Evolutionary conservation across 2,888 invertebrate species (phyloP).

Genomic region (Lathronympha strigana): DNA sequence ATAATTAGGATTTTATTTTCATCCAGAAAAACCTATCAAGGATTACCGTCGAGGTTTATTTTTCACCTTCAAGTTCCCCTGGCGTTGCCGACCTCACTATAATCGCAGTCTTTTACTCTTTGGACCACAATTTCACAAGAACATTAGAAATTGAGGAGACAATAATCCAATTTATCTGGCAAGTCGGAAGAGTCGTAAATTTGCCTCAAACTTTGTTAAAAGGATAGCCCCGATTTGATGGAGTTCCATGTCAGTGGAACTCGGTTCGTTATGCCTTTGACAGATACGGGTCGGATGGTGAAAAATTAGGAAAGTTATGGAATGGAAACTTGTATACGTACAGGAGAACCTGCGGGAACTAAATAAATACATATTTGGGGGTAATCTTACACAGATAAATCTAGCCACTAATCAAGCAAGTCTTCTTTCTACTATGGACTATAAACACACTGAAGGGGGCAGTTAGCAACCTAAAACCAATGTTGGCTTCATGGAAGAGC

Average conservation of each 20-base stretch:
- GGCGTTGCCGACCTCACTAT: background rate
- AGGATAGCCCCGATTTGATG: constrained; percentile 45
- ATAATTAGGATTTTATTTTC: no score
- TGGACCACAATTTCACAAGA: constrained; percentile 46
- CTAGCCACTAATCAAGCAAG: no score
- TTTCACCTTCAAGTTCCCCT: background rate
- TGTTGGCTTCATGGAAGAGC: no score
- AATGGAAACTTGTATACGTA: no score
- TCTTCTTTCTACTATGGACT: no score
- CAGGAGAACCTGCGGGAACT: no score
- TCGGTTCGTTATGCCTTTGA: constrained; percentile 15
- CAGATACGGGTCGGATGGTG: background rate
- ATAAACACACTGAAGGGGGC: no score
- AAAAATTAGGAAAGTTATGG: background rate
- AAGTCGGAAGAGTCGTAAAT: constrained; percentile 60
- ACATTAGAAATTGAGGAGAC: constrained; percentile 64
- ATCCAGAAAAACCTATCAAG: no score
- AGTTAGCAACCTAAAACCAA: no score
- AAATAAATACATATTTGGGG: no score
- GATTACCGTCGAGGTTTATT: no score
- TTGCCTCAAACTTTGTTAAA: constrained; percentile 57
- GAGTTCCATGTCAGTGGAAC: constrained; percentile 6
- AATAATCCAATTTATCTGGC: constrained; percentile 70
- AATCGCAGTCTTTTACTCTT: constrained; percentile 36
- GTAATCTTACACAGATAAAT: no score